Conservation (phyloP, 1,140 invertebrate genomes). For the Aleiodes sp. region DNA sequence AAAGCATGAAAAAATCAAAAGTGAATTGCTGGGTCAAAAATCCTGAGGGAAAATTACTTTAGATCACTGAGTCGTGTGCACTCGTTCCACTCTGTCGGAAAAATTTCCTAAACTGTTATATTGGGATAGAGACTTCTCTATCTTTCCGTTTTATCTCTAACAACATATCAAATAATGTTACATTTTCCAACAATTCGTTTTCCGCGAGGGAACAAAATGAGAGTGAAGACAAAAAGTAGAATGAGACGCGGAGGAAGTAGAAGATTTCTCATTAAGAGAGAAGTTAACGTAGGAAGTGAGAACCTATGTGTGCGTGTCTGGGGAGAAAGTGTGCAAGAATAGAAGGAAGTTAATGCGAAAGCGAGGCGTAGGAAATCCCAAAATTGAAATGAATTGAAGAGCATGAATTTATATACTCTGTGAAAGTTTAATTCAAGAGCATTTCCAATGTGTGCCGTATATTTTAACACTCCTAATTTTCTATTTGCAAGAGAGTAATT, state of each 20-base stretch:
- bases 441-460: neutral
- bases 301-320: neutral
- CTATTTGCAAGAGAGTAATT: neutral
- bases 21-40: neutral
- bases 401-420: neutral
- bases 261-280: slow-evolving; percentile 9
- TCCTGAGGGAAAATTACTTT: neutral
- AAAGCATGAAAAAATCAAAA: neutral
- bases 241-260: neutral
- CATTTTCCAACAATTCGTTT: neutral
- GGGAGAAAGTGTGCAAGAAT: neutral
- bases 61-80: neutral
- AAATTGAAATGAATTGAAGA: neutral
- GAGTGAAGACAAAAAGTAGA: too few relatives aligned
- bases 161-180: too few relatives aligned
- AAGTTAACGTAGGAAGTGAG: neutral
- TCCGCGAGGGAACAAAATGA: neutral
- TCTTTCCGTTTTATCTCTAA: too few relatives aligned
- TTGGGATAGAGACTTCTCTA: neutral
- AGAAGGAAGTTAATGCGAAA: neutral
- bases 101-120: neutral
- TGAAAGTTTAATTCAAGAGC: neutral
- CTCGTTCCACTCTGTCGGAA: neutral
- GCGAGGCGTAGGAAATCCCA: neutral
- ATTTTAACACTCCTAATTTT: neutral